A percentile compares a stretch with the other conserved stretches of the same genome.
Conservation (phyloP, 2,888 invertebrate species). For the Drosophila melanocephala region DNA sequence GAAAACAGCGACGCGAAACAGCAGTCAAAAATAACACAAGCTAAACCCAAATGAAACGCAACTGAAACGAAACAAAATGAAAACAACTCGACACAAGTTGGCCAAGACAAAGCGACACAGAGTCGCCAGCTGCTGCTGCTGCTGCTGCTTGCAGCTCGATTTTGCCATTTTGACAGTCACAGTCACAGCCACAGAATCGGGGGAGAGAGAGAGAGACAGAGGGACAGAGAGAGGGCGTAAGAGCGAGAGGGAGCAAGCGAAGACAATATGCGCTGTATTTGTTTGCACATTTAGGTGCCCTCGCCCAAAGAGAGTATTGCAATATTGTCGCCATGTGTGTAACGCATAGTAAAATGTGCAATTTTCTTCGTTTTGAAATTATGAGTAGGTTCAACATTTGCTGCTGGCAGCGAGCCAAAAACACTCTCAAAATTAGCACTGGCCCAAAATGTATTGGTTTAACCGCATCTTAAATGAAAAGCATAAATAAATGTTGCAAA, state of each 20-base stretch:
- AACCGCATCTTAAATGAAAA: background rate
- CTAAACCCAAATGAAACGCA: conserved; percentile 8
- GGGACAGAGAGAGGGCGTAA: no score
- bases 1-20: conserved; percentile 43
- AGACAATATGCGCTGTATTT: conserved; percentile 62
- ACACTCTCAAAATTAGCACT: background rate
- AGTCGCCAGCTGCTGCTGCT: conserved; percentile 4
- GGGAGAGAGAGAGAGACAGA: background rate
- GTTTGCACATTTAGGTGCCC: conserved; percentile 31
- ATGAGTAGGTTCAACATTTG: background rate
- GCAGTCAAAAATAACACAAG: conserved; percentile 17
- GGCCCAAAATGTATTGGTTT: background rate
- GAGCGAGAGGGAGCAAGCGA: conserved; percentile 34
- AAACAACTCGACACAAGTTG: conserved; percentile 47
- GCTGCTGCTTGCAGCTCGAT: conserved; percentile 49
- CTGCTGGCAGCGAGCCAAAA: background rate
- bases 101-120: conserved; percentile 30
- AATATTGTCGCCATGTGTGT: background rate
- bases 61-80: conserved; percentile 16
- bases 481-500: background rate
- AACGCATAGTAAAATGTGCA: background rate
- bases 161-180: conserved; percentile 51
- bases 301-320: background rate
- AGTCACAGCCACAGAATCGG: conserved; percentile 32
- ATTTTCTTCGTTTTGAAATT: background rate